Base-by-base conservation (phyloP, 2,113 vertebrate genomes). In the Myocastor coypus region DNA sequence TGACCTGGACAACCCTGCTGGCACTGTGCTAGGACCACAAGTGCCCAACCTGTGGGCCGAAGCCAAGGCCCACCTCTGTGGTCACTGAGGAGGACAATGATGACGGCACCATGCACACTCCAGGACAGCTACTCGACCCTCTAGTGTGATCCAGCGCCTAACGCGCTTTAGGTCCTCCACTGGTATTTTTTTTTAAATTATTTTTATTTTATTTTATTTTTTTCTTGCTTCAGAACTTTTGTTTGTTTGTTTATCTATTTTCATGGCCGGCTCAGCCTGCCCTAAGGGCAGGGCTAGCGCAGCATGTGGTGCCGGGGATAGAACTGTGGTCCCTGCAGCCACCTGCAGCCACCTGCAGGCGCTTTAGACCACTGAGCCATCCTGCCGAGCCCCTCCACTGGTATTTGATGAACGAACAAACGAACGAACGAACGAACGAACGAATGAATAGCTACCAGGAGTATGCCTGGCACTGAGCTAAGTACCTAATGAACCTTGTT, bases 91-190 rank as follows among this genome's bases (percentile, higher is more conserved):
- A 61, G 22, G 5, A 55, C 20, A 32, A 3, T 0, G 11, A 57
- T 17, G 26, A 28, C 0, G 0, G 32, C 7, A 4, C 32, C 42
- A 2, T 0, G 11, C 2, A 2, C 50, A 2, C n/a, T 16, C 55
- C 30, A 2, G 0, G 42, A 42, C 50, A 0, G 0, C 17, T 71
- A 40, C 55, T 83, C 17, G 0, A 0, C 73, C 50, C 7, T 34
- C 30, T 19, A 10, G 9, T 2, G 28, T 24, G 1, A 28, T 52
- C 64, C 37, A 9, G 86, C 77, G 80, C 61, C 26, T 12, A 66
- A 30, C 13, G 0, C 50, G 5, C 50, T 32, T 8, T 9, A 37
- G 42, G n/a, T 50, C 2, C 28, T 66, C 89, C 5, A 0, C 9
- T 8, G 46, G 24, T 9, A 55, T 84, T 88, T 81, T n/a, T n/a